Evolutionary conservation across 1,140 invertebrate species (phyloP).

Genomic region (Myzus persicae): DNA sequence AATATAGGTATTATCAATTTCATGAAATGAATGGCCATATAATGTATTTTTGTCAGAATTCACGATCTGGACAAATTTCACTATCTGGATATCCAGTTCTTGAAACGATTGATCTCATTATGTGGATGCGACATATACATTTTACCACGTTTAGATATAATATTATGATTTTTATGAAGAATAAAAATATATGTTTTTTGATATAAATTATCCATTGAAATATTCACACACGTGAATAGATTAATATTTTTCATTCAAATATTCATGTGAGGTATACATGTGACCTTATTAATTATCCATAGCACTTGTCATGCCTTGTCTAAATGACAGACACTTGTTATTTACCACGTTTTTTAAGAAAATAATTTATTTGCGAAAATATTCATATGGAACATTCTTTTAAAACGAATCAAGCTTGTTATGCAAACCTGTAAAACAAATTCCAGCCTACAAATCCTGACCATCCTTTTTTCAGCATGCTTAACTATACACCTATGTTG

Average conservation of each 20-base stretch:
- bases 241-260: not conserved
- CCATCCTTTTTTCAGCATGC: too few relatives aligned
- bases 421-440: not conserved
- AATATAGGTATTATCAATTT: too few relatives aligned
- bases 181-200: not conserved
- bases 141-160: not conserved
- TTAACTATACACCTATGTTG: too few relatives aligned
- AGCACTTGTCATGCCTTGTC: not conserved
- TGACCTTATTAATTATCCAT: slow-evolving; percentile 9
- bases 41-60: too few relatives aligned
- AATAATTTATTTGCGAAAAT: not conserved
- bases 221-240: not conserved
- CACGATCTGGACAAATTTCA: too few relatives aligned
- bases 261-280: not conserved
- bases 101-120: too few relatives aligned
- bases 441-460: too few relatives aligned
- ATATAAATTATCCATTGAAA: too few relatives aligned
- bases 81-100: too few relatives aligned
- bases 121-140: too few relatives aligned
- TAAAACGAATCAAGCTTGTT: not conserved
- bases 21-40: too few relatives aligned
- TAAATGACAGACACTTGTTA: not conserved
- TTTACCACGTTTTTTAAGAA: not conserved
- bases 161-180: not conserved
- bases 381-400: not conserved